Conservation (phyloP, 2,797 vertebrate genomes). For the Crocodylus rhombifer region DNA sequence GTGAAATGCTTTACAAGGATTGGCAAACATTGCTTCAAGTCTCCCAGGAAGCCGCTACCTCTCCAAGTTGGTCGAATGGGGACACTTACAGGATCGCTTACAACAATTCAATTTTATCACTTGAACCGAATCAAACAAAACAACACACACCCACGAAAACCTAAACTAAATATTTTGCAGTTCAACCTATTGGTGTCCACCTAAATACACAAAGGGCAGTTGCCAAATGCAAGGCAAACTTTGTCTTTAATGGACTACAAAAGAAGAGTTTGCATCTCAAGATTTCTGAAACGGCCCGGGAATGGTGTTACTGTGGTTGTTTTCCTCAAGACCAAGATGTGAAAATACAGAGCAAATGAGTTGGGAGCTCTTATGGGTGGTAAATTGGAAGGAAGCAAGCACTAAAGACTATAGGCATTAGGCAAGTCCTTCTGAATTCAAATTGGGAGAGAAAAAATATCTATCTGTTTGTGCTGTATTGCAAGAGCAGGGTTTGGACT, state of each 20-base stretch:
- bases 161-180: not conserved
- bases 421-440: slow-evolving; percentile 63
- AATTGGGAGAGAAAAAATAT: slow-evolving; percentile 1
- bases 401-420: slow-evolving; percentile 30
- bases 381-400: slow-evolving; percentile 50
- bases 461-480: too few species aligned
- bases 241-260: not conserved
- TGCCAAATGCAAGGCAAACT: not conserved
- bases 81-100: slow-evolving; percentile 66
- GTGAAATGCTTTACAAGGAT: slow-evolving; percentile 83
- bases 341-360: slow-evolving; percentile 71
- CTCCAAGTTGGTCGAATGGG: slow-evolving; percentile 71
- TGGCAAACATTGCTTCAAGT: slow-evolving; percentile 78
- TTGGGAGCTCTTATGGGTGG: slow-evolving; percentile 51
- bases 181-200: not conserved
- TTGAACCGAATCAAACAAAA: not conserved
- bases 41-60: slow-evolving; percentile 77
- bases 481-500: too few species aligned
- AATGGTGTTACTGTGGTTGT: not conserved
- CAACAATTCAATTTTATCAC: slow-evolving; percentile 52
- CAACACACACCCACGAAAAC: not conserved
- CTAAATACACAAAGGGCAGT: slow-evolving; percentile 23
- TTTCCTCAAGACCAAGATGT: slow-evolving; percentile 52
- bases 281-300: not conserved
- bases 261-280: slow-evolving; percentile 9